Base-by-base conservation (phyloP, 2,888 invertebrate species). In the Lottia gigantea region DNA sequence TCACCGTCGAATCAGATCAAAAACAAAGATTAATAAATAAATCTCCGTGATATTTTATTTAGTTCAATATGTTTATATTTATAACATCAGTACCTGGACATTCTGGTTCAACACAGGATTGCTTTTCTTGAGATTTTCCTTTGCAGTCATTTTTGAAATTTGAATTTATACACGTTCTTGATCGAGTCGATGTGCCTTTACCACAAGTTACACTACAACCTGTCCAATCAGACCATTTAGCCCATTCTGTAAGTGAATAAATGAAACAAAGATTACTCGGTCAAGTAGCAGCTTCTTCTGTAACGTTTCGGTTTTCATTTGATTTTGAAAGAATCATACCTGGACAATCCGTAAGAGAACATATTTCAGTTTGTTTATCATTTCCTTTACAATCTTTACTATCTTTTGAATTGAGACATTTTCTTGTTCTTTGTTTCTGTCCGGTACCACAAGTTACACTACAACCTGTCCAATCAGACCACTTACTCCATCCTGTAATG, bases 391-490 rank as follows among this genome's bases (percentile, higher is more conserved):
- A 25, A 23, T 26, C 26, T 23, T 62, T 11, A 62, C n/a, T 23
- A 26, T 55, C 19, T 55, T 11, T 55, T 19, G 55, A 55, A 19
- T 67, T 62, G 0, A 19, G 8, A 15, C 67, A 67, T 46, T n/a
- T 67, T 45, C 62, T 46, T 8, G 16, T 62, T 46, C 67, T 62
- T 67, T 19, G 46, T 62, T 45, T 61, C 26, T 67, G 40, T 45
- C 67, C 67, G 31, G 12, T 40, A 6, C 67, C 62, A 62, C 67
- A 67, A n/a, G 62, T 62, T 23, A 62, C 45, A 67, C 67, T 62
- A 31, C 67, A 67, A 40, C 23, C 19, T 16, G 11, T 47, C 66
- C 66, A 66, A 46, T 47, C 66, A 23, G 14, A n/a, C 66, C 66
- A 66, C 6, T 46, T 25, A 25, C 46, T 25, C 49, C 49, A 23